Percentiles rank a stretch among this genome's conserved stretches.
phyloP scores from a whole-genome alignment of 2,113 vertebrate species.

The Monopterus albus region DNA sequence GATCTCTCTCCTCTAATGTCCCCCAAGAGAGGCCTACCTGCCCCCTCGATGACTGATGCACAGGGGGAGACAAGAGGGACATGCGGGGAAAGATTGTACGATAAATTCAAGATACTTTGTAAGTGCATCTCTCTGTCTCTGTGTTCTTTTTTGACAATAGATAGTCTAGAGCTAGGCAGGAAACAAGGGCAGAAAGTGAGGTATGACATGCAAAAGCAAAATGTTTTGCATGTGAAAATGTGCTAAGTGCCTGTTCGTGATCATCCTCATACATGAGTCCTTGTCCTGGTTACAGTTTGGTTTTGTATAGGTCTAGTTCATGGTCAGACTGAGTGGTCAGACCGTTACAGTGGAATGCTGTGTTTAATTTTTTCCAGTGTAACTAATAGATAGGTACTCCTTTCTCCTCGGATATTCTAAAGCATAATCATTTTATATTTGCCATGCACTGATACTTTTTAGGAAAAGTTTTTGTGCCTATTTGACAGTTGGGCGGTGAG shows the following conservation, averaged over 20 bases:
- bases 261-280: background rate
- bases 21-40: constrained; percentile 57
- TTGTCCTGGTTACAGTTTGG: background rate
- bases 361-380: background rate
- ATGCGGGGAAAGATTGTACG: constrained; percentile 21
- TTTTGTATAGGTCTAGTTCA: background rate
- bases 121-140: constrained; percentile 6
- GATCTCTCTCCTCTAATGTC: constrained; percentile 67
- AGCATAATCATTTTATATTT: background rate
- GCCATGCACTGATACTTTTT: background rate
- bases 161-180: no score
- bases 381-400: no score
- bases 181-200: no score
- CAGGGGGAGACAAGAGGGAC: constrained; percentile 35
- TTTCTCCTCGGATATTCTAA: no score
- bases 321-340: background rate
- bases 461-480: background rate
- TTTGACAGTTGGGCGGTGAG: background rate
- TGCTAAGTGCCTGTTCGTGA: no score
- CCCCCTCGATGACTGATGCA: constrained; percentile 53
- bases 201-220: no score
- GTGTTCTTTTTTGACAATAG: background rate
- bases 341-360: background rate
- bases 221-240: no score
- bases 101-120: constrained; percentile 30